Conservation (phyloP, 2,797 vertebrate genomes). For the Setipinna tenuifilis region DNA sequence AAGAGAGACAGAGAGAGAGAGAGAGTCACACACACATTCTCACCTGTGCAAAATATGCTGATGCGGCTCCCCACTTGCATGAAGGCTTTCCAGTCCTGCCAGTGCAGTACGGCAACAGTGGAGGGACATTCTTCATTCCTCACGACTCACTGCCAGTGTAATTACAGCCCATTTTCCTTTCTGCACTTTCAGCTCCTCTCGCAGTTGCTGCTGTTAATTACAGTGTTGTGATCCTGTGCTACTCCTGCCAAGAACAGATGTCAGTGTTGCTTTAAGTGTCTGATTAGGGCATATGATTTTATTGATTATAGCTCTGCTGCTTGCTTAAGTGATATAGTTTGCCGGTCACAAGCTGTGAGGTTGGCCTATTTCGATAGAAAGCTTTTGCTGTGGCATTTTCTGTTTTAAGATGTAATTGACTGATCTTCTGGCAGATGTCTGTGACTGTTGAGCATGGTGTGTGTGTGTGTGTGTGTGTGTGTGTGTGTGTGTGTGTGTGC, state of each 20-base stretch:
- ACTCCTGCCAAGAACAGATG: neutral
- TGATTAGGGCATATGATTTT: neutral
- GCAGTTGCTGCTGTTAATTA: neutral
- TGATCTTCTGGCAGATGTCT: neutral
- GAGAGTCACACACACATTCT: neutral
- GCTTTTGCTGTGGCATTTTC: neutral
- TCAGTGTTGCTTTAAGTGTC: neutral
- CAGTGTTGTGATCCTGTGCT: constrained; percentile 3
- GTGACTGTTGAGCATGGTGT: neutral
- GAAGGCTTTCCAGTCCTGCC: neutral
- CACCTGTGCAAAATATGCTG: neutral
- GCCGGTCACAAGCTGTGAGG: neutral
- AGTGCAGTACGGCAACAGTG: neutral
- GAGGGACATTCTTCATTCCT: neutral
- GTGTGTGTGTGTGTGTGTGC: neutral
- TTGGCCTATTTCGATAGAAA: neutral
- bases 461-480: neutral
- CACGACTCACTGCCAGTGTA: neutral
- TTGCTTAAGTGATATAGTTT: neutral
- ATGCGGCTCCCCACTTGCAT: neutral
- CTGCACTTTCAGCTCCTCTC: neutral
- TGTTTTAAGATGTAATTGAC: neutral
- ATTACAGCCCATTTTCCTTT: neutral
- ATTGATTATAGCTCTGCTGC: constrained; percentile 14
- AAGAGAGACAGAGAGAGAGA: too few species aligned